phyloP scores from a whole-genome alignment of 1,140 invertebrate species.

The Cheumatopsyche charites region DNA sequence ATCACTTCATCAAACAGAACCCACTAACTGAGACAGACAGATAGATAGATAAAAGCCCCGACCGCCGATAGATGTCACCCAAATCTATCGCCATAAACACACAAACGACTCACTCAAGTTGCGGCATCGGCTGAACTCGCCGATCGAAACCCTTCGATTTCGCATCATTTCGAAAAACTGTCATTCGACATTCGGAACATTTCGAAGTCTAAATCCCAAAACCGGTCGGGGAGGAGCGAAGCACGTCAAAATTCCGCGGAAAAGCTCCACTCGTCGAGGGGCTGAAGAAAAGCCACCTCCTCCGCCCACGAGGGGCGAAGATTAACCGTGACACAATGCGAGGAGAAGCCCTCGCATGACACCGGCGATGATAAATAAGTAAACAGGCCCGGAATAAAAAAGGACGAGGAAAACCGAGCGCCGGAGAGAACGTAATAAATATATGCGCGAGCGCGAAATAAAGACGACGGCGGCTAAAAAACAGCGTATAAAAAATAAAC shows the following conservation, averaged over 20 bases:
- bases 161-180: too few relatives aligned
- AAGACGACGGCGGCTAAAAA: constrained; percentile 39
- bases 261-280: constrained; percentile 5
- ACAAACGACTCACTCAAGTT: too few relatives aligned
- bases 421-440: constrained; percentile 12
- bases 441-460: constrained; percentile 30
- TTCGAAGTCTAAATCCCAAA: too few relatives aligned
- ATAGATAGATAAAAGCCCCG: too few relatives aligned
- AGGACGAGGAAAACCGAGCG: constrained; percentile 3
- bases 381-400: constrained; percentile 30
- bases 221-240: too few relatives aligned
- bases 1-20: too few relatives aligned
- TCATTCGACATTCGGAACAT: too few relatives aligned
- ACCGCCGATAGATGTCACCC: too few relatives aligned
- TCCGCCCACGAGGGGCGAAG: constrained; percentile 23
- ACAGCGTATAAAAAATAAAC: constrained; percentile 35
- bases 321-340: constrained; percentile 47
- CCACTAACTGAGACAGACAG: too few relatives aligned
- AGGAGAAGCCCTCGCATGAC: constrained; percentile 41
- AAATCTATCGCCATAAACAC: too few relatives aligned
- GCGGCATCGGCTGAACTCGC: too few relatives aligned
- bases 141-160: too few relatives aligned
- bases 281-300: background rate
- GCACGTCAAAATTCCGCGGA: background rate
- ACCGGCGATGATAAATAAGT: constrained; percentile 47